phyloP scores from a whole-genome alignment of 1,140 invertebrate genomes.

The Doryteuthis pealeii region DNA sequence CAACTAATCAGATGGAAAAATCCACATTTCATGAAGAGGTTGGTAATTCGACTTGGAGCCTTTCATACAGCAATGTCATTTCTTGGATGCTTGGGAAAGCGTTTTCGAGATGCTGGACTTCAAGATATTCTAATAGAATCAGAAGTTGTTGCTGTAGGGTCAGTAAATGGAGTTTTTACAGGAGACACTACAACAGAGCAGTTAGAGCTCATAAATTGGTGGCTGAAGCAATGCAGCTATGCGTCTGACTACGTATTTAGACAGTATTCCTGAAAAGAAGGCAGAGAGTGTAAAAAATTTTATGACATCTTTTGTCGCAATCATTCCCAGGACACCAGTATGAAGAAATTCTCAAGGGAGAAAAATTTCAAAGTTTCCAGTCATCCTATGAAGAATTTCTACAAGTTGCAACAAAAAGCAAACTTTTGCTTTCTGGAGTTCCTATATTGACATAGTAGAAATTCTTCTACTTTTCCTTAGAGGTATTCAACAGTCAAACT shows the following conservation, averaged over 20 bases:
- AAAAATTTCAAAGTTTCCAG: too few relatives aligned
- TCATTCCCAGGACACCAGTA: too few relatives aligned
- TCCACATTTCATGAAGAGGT: background rate
- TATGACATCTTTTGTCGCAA: too few relatives aligned
- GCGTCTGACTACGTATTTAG: background rate
- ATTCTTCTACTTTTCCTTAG: too few relatives aligned
- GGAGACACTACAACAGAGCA: slow-evolving; percentile 35
- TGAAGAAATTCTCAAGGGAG: too few relatives aligned
- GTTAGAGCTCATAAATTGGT: slow-evolving; percentile 16
- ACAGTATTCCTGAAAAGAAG: too few relatives aligned
- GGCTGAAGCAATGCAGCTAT: slow-evolving; percentile 10
- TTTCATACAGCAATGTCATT: slow-evolving; percentile 32
- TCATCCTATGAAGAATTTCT: too few relatives aligned
- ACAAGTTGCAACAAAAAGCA: too few relatives aligned
- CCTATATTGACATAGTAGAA: too few relatives aligned
- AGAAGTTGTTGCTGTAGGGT: slow-evolving; percentile 30
- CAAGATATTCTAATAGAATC: slow-evolving; percentile 34
- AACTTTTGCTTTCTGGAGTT: too few relatives aligned
- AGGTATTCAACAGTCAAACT: too few relatives aligned
- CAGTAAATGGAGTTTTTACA: slow-evolving; percentile 27
- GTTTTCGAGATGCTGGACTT: slow-evolving; percentile 33
- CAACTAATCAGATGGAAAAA: background rate
- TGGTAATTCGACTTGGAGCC: slow-evolving; percentile 22
- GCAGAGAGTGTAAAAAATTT: too few relatives aligned
- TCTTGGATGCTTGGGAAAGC: slow-evolving; percentile 32